phyloP scores from a whole-genome alignment of 2,113 vertebrate species.

The Anser cygnoides region DNA sequence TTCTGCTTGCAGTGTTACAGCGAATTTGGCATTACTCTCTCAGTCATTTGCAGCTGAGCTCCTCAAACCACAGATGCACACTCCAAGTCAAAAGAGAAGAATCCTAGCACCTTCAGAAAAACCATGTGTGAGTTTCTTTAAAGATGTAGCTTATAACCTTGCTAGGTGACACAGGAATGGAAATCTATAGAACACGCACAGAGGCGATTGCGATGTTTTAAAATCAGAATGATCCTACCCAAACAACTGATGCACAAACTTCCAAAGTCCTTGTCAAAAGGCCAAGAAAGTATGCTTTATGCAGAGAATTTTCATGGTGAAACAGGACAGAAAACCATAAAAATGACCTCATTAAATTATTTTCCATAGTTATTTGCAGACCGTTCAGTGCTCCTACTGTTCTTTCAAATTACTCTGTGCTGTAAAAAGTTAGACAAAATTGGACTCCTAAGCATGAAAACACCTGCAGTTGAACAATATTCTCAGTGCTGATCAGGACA shows the following conservation, averaged over 20 bases:
- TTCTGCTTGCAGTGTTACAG: background rate
- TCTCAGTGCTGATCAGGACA: background rate
- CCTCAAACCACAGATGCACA: background rate
- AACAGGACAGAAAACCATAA: background rate
- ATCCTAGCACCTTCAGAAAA: background rate
- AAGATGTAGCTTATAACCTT: background rate
- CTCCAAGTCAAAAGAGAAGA: background rate
- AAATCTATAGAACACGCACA: background rate
- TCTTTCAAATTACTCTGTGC: background rate
- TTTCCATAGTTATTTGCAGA: background rate
- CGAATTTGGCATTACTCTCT: background rate
- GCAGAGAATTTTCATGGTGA: background rate
- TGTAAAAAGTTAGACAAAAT: background rate
- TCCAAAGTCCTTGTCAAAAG: background rate
- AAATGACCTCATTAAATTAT: background rate
- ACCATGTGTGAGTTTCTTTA: background rate
- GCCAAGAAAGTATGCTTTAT: background rate
- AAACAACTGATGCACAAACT: background rate
- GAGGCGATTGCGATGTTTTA: background rate
- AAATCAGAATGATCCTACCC: background rate
- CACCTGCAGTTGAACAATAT: background rate
- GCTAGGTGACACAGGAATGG: background rate
- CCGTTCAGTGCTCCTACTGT: background rate
- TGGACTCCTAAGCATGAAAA: background rate
- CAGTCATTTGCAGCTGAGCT: background rate